Evolutionary conservation across 2,797 vertebrate species (phyloP).

Genomic region (Labeo calbasu): DNA sequence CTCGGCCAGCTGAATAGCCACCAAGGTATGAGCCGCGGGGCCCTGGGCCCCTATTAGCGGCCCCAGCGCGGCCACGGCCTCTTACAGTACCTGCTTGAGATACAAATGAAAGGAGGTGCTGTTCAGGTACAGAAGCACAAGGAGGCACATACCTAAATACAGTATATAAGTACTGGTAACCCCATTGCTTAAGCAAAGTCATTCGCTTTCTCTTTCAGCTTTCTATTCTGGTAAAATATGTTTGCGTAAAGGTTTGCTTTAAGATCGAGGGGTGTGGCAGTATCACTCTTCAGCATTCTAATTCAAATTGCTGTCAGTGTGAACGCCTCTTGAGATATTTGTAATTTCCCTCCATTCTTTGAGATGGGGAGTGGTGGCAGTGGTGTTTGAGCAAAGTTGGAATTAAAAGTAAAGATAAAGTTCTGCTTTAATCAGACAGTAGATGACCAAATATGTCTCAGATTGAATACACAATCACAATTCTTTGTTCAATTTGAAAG

Average conservation of each 20-base stretch:
- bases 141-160: constrained; percentile 9
- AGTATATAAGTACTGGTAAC: neutral
- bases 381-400: constrained; percentile 38
- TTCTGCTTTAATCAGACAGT: constrained; percentile 42
- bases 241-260: constrained; percentile 10
- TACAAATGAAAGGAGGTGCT: constrained; percentile 72
- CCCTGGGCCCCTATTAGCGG: constrained; percentile 92
- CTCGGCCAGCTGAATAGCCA: constrained; percentile 97
- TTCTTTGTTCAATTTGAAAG: constrained; percentile 73
- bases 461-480: constrained; percentile 66
- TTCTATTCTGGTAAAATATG: neutral
- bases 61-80: constrained; percentile 94
- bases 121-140: constrained; percentile 47
- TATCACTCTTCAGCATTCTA: neutral
- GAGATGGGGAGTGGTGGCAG: constrained; percentile 14
- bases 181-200: neutral
- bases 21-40: constrained; percentile 97
- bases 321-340: neutral
- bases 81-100: constrained; percentile 98
- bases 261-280: neutral
- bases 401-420: constrained; percentile 41
- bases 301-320: constrained; percentile 21
- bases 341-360: neutral
- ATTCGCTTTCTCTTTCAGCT: neutral
- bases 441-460: constrained; percentile 15